Conservation (phyloP, 2,797 vertebrate species). For the Lophotriccus pileatus region DNA sequence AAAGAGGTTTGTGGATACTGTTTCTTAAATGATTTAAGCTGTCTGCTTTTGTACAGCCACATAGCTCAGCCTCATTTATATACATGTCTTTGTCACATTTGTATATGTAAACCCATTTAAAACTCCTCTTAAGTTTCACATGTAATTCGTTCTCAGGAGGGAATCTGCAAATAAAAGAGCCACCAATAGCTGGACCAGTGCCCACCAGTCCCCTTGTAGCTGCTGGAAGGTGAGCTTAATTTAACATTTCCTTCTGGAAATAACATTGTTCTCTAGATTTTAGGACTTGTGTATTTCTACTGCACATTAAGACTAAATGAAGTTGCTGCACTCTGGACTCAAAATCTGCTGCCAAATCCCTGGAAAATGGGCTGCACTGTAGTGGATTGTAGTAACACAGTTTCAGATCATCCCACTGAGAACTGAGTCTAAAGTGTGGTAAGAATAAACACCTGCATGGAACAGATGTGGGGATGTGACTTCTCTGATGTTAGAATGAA, state of each 20-base stretch:
- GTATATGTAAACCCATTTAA: not conserved
- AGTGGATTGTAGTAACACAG: not conserved
- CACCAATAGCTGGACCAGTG: not conserved
- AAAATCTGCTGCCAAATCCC: not conserved
- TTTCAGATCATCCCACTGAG: not conserved
- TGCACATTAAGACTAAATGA: not conserved
- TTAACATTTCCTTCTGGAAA: not conserved
- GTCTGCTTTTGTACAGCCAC: not conserved
- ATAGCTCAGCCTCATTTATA: not conserved
- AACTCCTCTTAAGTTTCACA: not conserved
- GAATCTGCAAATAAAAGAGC: not conserved
- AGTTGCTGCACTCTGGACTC: not conserved
- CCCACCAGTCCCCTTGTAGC: not conserved
- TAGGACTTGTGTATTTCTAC: not conserved
- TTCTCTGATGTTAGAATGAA: not conserved
- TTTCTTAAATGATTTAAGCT: conserved; percentile 2
- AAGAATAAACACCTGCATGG: not conserved
- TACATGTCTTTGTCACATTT: not conserved
- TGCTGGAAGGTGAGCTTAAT: not conserved
- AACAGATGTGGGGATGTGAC: not conserved
- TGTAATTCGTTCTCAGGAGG: not conserved
- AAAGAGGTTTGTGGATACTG: not conserved
- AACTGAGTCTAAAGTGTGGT: not conserved
- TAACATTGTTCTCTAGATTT: not conserved
- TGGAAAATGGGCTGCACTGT: not conserved